Base-by-base conservation (phyloP, 1,140 invertebrate genomes). In the Augochlora pura region DNA sequence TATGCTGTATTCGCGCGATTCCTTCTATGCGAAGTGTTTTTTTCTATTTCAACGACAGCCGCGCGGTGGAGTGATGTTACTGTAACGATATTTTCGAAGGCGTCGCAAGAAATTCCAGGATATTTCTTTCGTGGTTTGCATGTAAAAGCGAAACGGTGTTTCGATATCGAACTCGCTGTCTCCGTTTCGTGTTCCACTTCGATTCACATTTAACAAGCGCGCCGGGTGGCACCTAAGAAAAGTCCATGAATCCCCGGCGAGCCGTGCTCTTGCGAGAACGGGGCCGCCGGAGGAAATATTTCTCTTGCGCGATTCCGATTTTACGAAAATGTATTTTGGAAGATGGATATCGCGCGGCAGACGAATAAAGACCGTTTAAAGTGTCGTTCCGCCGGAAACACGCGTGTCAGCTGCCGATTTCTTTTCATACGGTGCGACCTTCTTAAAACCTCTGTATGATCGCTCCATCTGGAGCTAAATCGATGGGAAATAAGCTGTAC, bases 211-310 rank as follows among this genome's bases (percentile, higher is more conserved):
- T 18, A 25, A 62, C 67, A 4, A 21, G 42, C 6, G 10, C 16
- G 6, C 2, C 16, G 1, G 16, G 9, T 21, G 69, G 25, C n/a
- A n/a, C n/a, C 46, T 0, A 16, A n/a, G n/a, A 27, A 14, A 60
- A 54, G 62, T 77, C 32, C 57, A 38, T 32, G 32, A 32, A 32
- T 32, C 25, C 16, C 25, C 16, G 14, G 49, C 16, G 18, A 54
- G 27, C 21, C 0, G 16, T 52, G 3, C 21, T 23, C 8, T 16
- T 60, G 6, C 8, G n/a, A 10, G 38, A 12, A 46, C 63, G 49
- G 8, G 23, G 16, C 5, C n/a, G 16, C 10, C 59, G 27, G 9
- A 25, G 18, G 68, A 66, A 75, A 80, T 80, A 71, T 80, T 76
- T 76, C 25, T 25, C 42, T 76, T 23, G 38, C 52, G 8, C 4